Evolutionary conservation across 1,140 invertebrate species (phyloP).

Genomic region (Aphelenchoides besseyi): DNA sequence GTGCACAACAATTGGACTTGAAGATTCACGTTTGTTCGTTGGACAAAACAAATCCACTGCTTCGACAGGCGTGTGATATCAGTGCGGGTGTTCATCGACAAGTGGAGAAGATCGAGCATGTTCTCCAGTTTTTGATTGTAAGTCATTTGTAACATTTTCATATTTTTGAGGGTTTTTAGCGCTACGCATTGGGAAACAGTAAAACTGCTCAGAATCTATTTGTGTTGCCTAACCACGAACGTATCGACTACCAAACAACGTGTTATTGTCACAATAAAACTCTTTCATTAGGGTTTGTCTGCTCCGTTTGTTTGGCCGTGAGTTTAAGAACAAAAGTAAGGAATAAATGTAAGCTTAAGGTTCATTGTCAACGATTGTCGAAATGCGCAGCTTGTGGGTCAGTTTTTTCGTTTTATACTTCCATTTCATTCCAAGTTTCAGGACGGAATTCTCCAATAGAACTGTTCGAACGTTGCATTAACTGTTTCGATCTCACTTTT

Average conservation of each 20-base stretch:
- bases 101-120: neutral
- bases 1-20: slow-evolving; percentile 12
- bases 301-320: slow-evolving; percentile 19
- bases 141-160: slow-evolving; percentile 7
- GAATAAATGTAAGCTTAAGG: too few species aligned
- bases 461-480: neutral
- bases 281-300: slow-evolving; percentile 17
- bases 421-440: neutral
- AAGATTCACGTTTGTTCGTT: slow-evolving; percentile 16
- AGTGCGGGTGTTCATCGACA: slow-evolving; percentile 12
- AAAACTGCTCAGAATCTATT: slow-evolving; percentile 13
- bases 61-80: slow-evolving; percentile 19
- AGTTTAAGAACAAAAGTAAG: too few species aligned
- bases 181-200: slow-evolving; percentile 9
- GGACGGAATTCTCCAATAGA: neutral
- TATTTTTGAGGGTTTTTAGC: slow-evolving; percentile 3
- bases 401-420: neutral
- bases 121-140: slow-evolving; percentile 17
- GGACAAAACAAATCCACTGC: slow-evolving; percentile 13
- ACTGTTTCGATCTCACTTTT: neutral
- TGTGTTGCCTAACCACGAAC: slow-evolving; percentile 9
- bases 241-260: slow-evolving; percentile 19
- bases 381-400: slow-evolving; percentile 11
- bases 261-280: slow-evolving; percentile 13
- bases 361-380: slow-evolving; percentile 12